These are phyloP conservation scores for Trissolcus basalis DNA, from an alignment of 1,140 invertebrate genomes.

Conservation along the genomic window DNA sequence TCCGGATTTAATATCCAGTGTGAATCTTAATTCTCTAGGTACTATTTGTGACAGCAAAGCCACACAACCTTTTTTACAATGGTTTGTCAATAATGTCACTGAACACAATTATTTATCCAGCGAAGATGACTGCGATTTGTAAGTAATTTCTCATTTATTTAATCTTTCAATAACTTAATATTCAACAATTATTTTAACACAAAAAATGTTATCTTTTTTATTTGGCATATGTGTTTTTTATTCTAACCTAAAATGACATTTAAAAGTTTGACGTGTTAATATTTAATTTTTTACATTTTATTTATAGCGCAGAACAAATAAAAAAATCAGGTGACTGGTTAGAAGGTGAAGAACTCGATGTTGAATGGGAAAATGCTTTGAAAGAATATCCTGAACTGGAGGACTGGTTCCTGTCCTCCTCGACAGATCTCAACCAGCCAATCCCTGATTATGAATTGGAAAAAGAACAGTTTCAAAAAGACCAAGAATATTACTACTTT, in stretches of 20 bases:
- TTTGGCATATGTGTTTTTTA: too few relatives aligned
- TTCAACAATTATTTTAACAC: too few relatives aligned
- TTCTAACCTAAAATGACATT: too few relatives aligned
- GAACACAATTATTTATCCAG: slow-evolving; percentile 63
- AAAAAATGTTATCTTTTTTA: too few relatives aligned
- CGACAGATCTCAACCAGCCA: slow-evolving; percentile 32
- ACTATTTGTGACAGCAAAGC: slow-evolving; percentile 57
- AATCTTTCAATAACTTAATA: too few relatives aligned
- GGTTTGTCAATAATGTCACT: slow-evolving; percentile 68
- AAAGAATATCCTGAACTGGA: slow-evolving; percentile 66
- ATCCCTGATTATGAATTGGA: slow-evolving; percentile 50
- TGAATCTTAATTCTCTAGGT: slow-evolving; percentile 55
- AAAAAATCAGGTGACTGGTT: slow-evolving; percentile 15
- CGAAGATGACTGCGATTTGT: slow-evolving; percentile 66
- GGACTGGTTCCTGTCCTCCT: slow-evolving; percentile 54
- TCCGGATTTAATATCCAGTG: slow-evolving; percentile 54
- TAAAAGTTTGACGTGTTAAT: background rate
- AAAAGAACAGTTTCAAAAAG: slow-evolving; percentile 63
- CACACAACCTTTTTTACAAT: slow-evolving; percentile 68
- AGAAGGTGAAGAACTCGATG: slow-evolving; percentile 61
- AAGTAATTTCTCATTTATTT: slow-evolving; percentile 18
- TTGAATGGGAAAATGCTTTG: slow-evolving; percentile 45
- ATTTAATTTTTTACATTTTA: slow-evolving; percentile 5
- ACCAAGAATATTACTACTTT: slow-evolving; percentile 63
- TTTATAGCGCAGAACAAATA: slow-evolving; percentile 16